phyloP scores from a whole-genome alignment of 2,888 invertebrate species.

The Nesidiocoris tenuis region DNA sequence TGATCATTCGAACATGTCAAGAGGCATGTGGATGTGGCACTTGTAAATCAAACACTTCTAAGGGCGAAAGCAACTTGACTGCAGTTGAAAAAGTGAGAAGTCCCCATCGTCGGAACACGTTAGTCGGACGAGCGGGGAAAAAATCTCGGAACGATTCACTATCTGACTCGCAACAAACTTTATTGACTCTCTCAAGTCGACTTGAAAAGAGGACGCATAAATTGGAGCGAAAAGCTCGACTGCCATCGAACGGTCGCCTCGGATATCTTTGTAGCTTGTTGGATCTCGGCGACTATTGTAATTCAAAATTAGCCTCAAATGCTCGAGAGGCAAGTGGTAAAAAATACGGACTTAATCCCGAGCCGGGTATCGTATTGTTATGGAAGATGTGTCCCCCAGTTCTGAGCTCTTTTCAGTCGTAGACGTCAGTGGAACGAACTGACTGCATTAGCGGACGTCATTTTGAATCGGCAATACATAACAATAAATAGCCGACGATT shows the following conservation, averaged over 20 bases:
- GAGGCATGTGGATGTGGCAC: too few species aligned
- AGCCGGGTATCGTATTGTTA: slow-evolving; percentile 23
- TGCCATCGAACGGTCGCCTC: slow-evolving; percentile 21
- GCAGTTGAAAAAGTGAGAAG: too few species aligned
- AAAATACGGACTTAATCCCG: slow-evolving; percentile 38
- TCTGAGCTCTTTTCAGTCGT: neutral
- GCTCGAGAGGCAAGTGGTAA: neutral
- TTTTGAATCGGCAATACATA: slow-evolving; percentile 33
- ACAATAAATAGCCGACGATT: slow-evolving; percentile 39
- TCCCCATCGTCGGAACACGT: too few species aligned
- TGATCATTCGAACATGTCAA: too few species aligned
- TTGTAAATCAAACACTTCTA: too few species aligned
- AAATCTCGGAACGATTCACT: too few species aligned
- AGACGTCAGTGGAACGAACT: neutral
- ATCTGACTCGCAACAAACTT: too few species aligned
- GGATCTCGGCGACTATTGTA: slow-evolving; percentile 19
- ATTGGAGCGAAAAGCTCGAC: slow-evolving; percentile 13
- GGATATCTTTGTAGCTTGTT: neutral
- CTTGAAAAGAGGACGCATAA: slow-evolving; percentile 25
- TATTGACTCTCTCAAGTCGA: neutral
- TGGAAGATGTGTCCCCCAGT: slow-evolving; percentile 3
- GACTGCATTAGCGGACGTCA: slow-evolving; percentile 32
- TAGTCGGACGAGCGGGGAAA: too few species aligned
- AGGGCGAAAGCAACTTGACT: too few species aligned
- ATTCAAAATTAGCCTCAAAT: slow-evolving; percentile 33